These are phyloP conservation scores for Phalacrocorax carbo DNA, from an alignment of 2,113 vertebrate species.

Conservation along the genomic window DNA sequence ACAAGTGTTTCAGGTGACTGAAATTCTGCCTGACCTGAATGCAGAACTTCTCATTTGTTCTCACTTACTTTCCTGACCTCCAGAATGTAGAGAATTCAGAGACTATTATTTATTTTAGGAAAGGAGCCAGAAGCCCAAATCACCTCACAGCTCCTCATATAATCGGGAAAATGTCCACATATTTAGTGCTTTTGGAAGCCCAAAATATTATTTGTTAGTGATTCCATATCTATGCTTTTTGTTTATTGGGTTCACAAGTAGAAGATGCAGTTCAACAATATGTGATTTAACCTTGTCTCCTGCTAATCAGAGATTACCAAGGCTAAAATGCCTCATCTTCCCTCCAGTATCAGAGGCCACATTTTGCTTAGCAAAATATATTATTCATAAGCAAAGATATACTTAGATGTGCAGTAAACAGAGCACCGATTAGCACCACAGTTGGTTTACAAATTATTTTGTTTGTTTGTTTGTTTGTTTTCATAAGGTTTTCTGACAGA, in stretches of 20 bases:
- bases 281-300: background rate
- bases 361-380: conserved; percentile 20
- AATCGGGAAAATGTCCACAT: background rate
- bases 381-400: conserved; percentile 26
- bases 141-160: background rate
- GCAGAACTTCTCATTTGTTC: background rate
- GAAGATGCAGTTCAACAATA: background rate
- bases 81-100: background rate
- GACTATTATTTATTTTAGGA: background rate
- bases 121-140: background rate
- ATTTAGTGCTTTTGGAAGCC: background rate
- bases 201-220: background rate
- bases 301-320: background rate
- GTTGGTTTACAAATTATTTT: background rate
- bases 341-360: background rate
- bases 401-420: conserved; percentile 3
- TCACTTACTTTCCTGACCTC: background rate
- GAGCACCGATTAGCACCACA: background rate
- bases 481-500: conserved; percentile 27
- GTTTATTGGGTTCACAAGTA: background rate
- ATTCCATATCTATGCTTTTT: background rate
- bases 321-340: background rate
- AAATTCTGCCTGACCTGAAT: background rate
- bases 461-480: conserved; percentile 43
- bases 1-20: background rate